Percentiles rank a stretch among this genome's conserved stretches.
phyloP scores from a whole-genome alignment of 2,888 invertebrate species.

The Sepioteuthis lessoniana region DNA sequence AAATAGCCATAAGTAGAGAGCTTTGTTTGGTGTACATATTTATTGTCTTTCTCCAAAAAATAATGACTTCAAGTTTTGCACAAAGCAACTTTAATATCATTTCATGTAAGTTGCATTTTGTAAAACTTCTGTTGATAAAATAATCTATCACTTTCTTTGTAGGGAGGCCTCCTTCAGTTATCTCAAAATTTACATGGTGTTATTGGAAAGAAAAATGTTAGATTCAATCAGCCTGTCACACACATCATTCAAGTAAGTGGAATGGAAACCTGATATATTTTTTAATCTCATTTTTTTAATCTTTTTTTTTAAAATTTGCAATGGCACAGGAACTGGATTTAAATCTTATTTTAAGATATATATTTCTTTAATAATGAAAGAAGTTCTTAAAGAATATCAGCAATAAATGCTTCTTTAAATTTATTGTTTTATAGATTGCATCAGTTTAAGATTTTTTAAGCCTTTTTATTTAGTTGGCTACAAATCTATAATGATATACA shows the following conservation, averaged over 20 bases:
- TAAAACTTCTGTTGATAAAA: background rate
- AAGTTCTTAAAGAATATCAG: no score
- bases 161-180: slow-evolving; percentile 66
- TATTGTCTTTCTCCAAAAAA: background rate
- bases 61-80: no score
- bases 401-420: no score
- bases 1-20: background rate
- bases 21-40: background rate
- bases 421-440: no score
- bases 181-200: slow-evolving; percentile 58
- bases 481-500: no score
- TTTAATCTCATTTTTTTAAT: no score
- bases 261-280: background rate
- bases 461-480: no score
- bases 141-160: background rate
- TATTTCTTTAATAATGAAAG: no score
- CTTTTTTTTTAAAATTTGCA: no score
- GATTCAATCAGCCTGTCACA: slow-evolving; percentile 58
- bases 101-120: background rate
- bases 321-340: no score
- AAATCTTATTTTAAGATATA: no score
- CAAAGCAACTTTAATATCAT: background rate
- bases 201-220: slow-evolving; percentile 61
- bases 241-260: slow-evolving; percentile 60
- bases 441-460: no score